Evolutionary conservation across 2,797 vertebrate species (phyloP).

Genomic region (Cheirogaleus major): DNA sequence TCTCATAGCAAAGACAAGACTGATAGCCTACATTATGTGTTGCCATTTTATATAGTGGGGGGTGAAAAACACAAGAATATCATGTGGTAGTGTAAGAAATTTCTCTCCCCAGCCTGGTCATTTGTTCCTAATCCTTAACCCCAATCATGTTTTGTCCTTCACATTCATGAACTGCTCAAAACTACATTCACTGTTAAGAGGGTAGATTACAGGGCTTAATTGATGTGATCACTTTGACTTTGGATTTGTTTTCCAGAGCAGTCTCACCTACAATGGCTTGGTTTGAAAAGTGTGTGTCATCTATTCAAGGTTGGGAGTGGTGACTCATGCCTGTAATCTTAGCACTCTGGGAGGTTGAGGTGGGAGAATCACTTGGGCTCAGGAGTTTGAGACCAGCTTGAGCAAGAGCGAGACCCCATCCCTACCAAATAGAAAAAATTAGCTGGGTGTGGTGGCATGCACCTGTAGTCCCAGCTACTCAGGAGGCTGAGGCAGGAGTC

Average conservation of each 20-base stretch:
- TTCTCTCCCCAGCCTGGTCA: neutral
- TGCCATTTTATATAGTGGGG: neutral
- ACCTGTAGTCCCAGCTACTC: neutral
- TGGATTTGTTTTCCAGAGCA: neutral
- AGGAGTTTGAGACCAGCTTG: neutral
- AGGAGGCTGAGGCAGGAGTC: neutral
- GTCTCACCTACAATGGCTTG: neutral
- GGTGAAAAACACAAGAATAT: neutral
- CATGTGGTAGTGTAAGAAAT: neutral
- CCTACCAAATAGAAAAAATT: neutral
- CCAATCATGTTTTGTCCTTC: neutral
- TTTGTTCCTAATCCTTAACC: neutral
- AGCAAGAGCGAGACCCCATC: neutral
- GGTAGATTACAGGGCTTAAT: neutral
- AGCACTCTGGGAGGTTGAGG: neutral
- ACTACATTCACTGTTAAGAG: neutral
- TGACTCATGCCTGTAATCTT: neutral
- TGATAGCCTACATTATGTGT: neutral
- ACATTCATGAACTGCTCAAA: neutral
- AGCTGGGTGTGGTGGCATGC: neutral
- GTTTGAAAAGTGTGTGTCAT: neutral
- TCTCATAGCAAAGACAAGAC: neutral
- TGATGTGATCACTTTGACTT: neutral
- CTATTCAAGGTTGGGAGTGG: neutral
- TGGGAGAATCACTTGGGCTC: neutral